Percentiles rank a stretch among this genome's conserved stretches.
Evolutionary conservation across 2,113 vertebrate genomes (phyloP).

Genomic region (Regulus satrapa): DNA sequence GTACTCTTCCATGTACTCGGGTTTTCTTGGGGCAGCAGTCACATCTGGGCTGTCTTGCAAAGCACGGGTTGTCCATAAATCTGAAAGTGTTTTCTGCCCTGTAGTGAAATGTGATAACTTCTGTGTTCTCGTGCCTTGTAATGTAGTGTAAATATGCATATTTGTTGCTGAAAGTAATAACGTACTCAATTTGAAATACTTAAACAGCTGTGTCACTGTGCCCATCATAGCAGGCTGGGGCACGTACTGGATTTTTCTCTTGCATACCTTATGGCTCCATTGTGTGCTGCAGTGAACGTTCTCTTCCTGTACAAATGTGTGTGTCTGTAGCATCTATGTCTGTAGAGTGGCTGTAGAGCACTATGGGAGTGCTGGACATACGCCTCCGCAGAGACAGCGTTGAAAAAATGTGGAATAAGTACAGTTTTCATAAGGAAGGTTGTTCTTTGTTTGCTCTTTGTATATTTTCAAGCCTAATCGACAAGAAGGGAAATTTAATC

Average conservation of each 20-base stretch:
- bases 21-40: too few relatives aligned
- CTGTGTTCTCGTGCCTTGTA: background rate
- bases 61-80: background rate
- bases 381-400: background rate
- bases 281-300: background rate
- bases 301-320: background rate
- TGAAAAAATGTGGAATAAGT: background rate
- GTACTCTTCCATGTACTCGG: too few relatives aligned
- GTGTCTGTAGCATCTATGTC: background rate
- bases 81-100: background rate
- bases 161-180: background rate
- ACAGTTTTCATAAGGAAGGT: background rate
- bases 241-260: rapidly evolving
- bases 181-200: too few relatives aligned
- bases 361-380: background rate
- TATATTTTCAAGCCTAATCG: background rate
- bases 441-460: background rate
- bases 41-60: background rate
- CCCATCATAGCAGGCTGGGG: background rate
- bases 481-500: background rate
- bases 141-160: background rate
- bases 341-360: too few relatives aligned
- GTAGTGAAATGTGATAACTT: background rate
- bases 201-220: background rate
- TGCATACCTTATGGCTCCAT: rapidly evolving